Percentiles rank a stretch among this genome's conserved stretches.
These are phyloP conservation scores for Gnathonemus longibarbis DNA, from an alignment of 2,113 vertebrate species.

Conservation along the genomic window DNA sequence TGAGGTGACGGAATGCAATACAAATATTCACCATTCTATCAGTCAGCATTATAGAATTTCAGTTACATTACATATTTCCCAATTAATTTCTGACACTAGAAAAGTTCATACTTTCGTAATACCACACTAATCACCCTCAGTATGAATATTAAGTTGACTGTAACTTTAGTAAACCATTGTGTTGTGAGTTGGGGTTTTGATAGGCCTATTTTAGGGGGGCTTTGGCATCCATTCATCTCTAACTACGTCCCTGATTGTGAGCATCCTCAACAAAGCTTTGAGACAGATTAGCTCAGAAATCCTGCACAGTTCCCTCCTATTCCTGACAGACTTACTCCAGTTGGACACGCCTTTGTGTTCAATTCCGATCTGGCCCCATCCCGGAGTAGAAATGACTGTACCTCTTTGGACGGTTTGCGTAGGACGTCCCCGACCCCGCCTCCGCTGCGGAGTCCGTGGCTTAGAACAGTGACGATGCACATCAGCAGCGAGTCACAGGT, in stretches of 20 bases:
- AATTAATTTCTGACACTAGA: not conserved
- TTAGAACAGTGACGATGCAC: slow-evolving; percentile 98
- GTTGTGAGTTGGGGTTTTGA: not conserved
- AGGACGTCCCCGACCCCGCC: slow-evolving; percentile 96
- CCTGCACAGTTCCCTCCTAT: not conserved
- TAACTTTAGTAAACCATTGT: not conserved
- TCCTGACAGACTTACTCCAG: not conserved
- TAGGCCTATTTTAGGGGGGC: too few species aligned
- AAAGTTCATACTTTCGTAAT: not conserved
- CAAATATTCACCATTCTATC: not conserved
- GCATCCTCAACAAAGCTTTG: not conserved
- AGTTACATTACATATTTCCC: not conserved
- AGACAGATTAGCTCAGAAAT: not conserved
- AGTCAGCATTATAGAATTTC: not conserved
- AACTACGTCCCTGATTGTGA: not conserved
- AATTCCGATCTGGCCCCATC: not conserved
- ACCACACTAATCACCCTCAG: not conserved
- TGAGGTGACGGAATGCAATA: not conserved
- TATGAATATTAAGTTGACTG: not conserved
- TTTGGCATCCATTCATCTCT: too few species aligned
- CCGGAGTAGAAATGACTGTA: slow-evolving; percentile 31
- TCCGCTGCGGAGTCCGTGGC: slow-evolving; percentile 89
- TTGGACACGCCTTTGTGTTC: not conserved
- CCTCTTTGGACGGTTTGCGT: slow-evolving; percentile 96
- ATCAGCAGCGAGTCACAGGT: slow-evolving; percentile 95